phyloP scores from a whole-genome alignment of 2,888 invertebrate species.

The Theristus sp. region DNA sequence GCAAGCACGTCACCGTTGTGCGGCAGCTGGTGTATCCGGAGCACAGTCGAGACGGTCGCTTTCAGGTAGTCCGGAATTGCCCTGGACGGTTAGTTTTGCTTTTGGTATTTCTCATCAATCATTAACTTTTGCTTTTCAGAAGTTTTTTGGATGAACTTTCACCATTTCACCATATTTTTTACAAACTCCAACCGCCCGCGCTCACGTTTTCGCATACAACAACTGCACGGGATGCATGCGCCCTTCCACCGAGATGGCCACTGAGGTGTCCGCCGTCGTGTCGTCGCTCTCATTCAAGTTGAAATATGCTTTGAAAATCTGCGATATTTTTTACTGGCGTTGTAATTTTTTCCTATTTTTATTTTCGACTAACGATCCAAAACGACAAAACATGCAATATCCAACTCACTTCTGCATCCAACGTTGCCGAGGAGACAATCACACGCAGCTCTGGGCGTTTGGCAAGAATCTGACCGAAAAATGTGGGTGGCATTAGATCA shows the following conservation, averaged over 20 bases:
- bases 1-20: constrained; percentile 57
- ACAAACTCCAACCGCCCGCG: constrained; percentile 23
- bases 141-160: no score
- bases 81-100: no score
- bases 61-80: constrained; percentile 76
- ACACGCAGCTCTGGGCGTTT: constrained; percentile 19
- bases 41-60: constrained; percentile 61
- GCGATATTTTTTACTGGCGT: no score
- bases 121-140: no score
- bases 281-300: constrained; percentile 27
- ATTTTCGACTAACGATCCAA: no score
- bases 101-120: no score
- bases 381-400: no score
- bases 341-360: no score
- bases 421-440: constrained; percentile 77
- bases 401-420: constrained; percentile 58
- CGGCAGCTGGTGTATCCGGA: constrained; percentile 58
- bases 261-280: constrained; percentile 46
- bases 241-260: constrained; percentile 69
- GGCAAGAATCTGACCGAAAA: neutral
- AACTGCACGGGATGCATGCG: constrained; percentile 67
- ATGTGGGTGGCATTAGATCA: no score
- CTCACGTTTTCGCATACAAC: constrained; percentile 48
- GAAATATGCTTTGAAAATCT: constrained; percentile 33
- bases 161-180: no score